Evolutionary conservation across 2,797 vertebrate genomes (phyloP).

Genomic region (Iguana delicatissima): DNA sequence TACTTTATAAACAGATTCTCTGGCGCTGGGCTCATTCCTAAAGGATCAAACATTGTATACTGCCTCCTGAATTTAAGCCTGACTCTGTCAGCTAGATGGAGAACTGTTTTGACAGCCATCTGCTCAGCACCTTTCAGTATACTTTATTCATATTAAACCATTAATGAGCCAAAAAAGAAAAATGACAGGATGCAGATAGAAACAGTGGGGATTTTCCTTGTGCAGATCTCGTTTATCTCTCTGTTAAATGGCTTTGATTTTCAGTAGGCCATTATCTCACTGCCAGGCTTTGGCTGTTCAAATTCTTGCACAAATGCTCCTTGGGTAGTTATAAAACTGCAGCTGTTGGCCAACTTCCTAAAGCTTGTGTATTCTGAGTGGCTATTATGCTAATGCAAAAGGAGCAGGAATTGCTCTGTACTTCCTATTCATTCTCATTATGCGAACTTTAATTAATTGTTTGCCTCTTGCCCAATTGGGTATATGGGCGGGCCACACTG

Average conservation of each 20-base stretch:
- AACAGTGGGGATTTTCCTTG: not conserved
- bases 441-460: not conserved
- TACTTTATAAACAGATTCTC: not conserved
- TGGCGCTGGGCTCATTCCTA: not conserved
- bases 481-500: not conserved
- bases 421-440: not conserved
- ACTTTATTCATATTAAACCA: not conserved
- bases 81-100: not conserved
- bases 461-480: not conserved
- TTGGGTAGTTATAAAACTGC: constrained; percentile 10
- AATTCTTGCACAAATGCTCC: not conserved
- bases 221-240: not conserved
- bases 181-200: not conserved
- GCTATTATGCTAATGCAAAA: not conserved
- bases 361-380: not conserved
- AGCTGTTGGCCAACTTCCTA: not conserved
- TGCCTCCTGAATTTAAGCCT: not conserved
- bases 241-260: constrained; percentile 20
- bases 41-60: not conserved
- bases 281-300: not conserved
- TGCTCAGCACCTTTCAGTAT: not conserved
- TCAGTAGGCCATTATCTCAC: not conserved
- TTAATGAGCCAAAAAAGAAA: not conserved
- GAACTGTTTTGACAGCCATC: not conserved
- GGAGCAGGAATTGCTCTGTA: not conserved